Base-by-base conservation (phyloP, 1,140 invertebrate genomes). In the Protaetia brevitarsis region DNA sequence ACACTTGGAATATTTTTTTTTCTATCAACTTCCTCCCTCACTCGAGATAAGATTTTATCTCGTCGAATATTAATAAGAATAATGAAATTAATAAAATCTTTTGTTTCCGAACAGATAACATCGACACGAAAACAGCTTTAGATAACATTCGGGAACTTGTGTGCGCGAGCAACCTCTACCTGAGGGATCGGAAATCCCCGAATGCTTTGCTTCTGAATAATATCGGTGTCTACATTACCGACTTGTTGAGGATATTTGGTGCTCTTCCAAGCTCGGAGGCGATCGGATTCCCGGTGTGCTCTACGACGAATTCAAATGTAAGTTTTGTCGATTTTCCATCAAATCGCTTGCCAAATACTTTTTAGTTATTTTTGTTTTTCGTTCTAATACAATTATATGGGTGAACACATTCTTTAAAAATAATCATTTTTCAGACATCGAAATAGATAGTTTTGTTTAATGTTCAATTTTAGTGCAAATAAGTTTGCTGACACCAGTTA, bases 221-320 rank as follows among this genome's bases (percentile, higher is more conserved):
- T 67, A 84, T 91, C 41, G 88, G 89, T 13, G 78, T 83, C 28
- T 99, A 97, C 77, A 88, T 98, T 26, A 97, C 94, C 0, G 84
- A 89, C 73, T 82, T 99, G 2, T 82, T 99, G 45, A 87, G 87
- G 70, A 86, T 97, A 31, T 98, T 98, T 84, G 97, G 97, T 8
- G 88, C 89, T 0, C 91, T 96, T 69, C 78, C 85, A 11, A 83
- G 83, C 0, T 82, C 85, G 0, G 86, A 89, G 28, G 79, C 81
- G 23, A 89, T 96, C 74, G 95, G 95, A 0, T 96, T 96, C 75
- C 90, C 92, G 2, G 76, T 90, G 21, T 72, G 73, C 8, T 73
- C 77, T 51, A 79, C 76, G 10, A 70, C 71, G 28, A 78, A 75
- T 69, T 76, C 74, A 41, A 85, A 86, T 73, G 88, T 88, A 77